These are phyloP conservation scores for Novumbra hubbsi DNA, from an alignment of 2,797 vertebrate genomes.

Conservation along the genomic window DNA sequence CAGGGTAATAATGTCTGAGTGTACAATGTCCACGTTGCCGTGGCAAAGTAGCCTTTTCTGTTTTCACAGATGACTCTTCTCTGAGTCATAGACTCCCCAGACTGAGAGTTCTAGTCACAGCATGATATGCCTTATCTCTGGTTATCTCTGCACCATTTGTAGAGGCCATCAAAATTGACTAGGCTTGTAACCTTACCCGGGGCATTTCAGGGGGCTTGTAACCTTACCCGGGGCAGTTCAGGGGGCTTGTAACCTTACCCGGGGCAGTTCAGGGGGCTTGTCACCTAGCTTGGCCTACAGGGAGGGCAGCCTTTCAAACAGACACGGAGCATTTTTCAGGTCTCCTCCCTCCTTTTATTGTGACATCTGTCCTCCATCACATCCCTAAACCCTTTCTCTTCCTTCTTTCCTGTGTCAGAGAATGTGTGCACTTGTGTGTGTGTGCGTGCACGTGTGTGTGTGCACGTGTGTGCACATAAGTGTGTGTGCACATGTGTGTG, in stretches of 20 bases:
- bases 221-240: not conserved
- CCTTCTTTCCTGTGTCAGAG: not conserved
- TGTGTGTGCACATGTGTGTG: not conserved
- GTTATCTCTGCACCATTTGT: not conserved
- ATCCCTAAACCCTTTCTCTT: constrained; percentile 17
- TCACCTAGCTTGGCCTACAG: constrained; percentile 1
- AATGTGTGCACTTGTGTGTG: not conserved
- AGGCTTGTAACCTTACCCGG: not conserved
- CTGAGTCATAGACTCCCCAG: not conserved
- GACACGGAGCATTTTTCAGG: not conserved
- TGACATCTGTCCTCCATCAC: constrained; percentile 41
- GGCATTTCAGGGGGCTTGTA: not conserved
- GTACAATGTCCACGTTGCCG: not conserved
- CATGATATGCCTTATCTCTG: not conserved
- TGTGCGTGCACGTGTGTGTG: not conserved
- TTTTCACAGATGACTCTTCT: not conserved
- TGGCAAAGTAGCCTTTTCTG: not conserved
- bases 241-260: not conserved
- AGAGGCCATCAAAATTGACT: not conserved
- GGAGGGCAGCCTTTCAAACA: constrained; percentile 35
- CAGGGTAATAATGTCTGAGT: not conserved
- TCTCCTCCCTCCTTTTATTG: constrained; percentile 36
- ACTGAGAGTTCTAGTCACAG: not conserved
- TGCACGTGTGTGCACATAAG: not conserved
- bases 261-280: not conserved